Base-by-base conservation (phyloP, 2,113 vertebrate species). In the Gnathonemus echidnorhynchus region DNA sequence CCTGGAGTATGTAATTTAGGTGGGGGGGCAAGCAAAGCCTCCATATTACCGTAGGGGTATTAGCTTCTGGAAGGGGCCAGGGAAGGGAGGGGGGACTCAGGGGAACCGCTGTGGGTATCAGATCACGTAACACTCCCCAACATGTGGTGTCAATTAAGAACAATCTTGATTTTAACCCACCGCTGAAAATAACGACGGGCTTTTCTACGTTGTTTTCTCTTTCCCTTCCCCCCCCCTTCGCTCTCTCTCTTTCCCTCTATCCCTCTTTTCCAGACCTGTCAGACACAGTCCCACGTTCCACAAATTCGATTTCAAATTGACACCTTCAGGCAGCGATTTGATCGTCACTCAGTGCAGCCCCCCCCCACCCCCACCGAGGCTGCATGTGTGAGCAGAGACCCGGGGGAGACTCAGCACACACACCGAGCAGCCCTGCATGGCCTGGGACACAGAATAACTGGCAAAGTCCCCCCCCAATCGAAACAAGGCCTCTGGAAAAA, bases 121-220 rank as follows among this genome's bases (percentile, higher is more conserved):
- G 94, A 95, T 95, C 94, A 93, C 95, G 95, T 93, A 95, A 95
- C 95, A 96, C 95, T 94, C 95, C 94, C 93, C 94, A 92, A 96
- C 96, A 96, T 96, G 95, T 96, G 96, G 95, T 95, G 95, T 96
- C 95, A 96, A 96, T 96, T 96, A 96, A 94, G 94, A 96, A 96
- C 95, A 96, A 96, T 96, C 94, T 96, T 95, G 95, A 96, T 96
- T 96, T 96, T 95, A 95, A 95, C 95, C 95, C 92, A 95, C 94
- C 90, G 53, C 95, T 95, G 95, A 94, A 96, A 94, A 95, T 95
- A 95, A 95, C 94, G 94, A 92, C 92, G 93, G 92, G 91, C 93
- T 95, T 93, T 94, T 94, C 91, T 94, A 90, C 86, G 92, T 89
- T 17, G 91, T 8, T 90, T 90, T 92, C 91, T 92, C 93, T 95